Evolutionary conservation across 2,888 invertebrate species (phyloP), one percentile per base, ranked within the genome.

Genomic region (Clusia tigrina): DNA sequence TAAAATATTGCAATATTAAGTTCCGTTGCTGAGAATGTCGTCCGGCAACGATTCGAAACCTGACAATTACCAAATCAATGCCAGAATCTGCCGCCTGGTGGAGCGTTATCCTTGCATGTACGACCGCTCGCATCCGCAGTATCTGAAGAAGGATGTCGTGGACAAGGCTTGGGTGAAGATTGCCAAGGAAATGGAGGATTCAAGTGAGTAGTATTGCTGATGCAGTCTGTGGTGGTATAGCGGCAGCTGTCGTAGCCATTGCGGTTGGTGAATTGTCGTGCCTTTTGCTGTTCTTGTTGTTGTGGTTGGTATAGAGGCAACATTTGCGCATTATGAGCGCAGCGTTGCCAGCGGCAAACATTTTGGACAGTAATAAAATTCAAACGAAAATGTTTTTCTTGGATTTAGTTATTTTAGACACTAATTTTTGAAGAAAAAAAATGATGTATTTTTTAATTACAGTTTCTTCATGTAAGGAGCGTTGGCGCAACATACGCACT

Each of bases 401-500:
- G n/a, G n/a, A n/a, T n/a, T n/a, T n/a, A n/a, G n/a, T n/a, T n/a
- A n/a, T n/a, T n/a, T n/a, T n/a, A n/a, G n/a, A n/a, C n/a, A n/a
- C n/a, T n/a, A n/a, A n/a, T n/a, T n/a, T n/a, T n/a, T n/a, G n/a
- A n/a, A n/a, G n/a, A n/a, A n/a, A n/a, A n/a, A n/a, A n/a, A n/a
- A n/a, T n/a, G n/a, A n/a, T n/a, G n/a, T n/a, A n/a, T n/a, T n/a
- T n/a, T n/a, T n/a, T n/a, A n/a, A n/a, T 32, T 69, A 12, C 59
- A 81, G 81, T 81, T 42, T 70, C 73, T 0, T 77, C 69, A 0
- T 82, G 81, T 60, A 80, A 81, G 56, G 78, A 82, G 57, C 82
- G 82, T 25, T 81, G 82, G 72, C 74, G 81, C 20, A 81, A 82
- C 56, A 82, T 82, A 48, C 82, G 81, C 48, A 78, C 78, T 2